Percentiles rank a stretch among this genome's conserved stretches.
phyloP scores from a whole-genome alignment of 1,140 invertebrate species.

The Sycobia sp. region DNA sequence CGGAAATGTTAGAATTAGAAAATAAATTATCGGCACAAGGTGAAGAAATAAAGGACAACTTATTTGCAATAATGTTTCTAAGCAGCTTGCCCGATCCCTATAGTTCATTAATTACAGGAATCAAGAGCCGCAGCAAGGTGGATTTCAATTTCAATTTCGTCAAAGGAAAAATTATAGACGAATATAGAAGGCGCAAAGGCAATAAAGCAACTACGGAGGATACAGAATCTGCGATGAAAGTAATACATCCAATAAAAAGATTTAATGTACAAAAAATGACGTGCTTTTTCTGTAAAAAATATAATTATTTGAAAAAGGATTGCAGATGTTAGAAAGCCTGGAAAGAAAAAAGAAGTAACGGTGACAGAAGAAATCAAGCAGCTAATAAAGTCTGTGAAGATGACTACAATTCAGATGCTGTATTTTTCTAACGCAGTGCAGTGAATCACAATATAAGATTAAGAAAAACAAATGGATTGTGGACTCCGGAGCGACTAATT shows the following conservation, averaged over 20 bases:
- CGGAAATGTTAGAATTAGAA: background rate
- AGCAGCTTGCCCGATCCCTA: background rate
- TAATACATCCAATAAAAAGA: background rate
- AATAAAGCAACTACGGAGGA: background rate
- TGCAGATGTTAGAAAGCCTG: background rate
- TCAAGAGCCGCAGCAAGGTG: background rate
- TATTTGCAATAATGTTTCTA: background rate
- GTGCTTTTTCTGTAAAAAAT: slow-evolving; percentile 11
- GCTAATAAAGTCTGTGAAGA: too few relatives aligned
- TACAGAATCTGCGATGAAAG: background rate
- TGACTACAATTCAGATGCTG: too few relatives aligned
- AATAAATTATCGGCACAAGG: too few relatives aligned
- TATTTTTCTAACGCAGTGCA: too few relatives aligned
- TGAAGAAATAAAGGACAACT: too few relatives aligned
- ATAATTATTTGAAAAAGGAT: background rate
- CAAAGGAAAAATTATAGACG: background rate
- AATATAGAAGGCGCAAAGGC: background rate
- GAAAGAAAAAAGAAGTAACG: background rate
- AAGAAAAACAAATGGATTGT: slow-evolving; percentile 9
- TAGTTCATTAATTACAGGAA: too few relatives aligned
- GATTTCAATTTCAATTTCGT: background rate
- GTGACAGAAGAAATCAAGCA: too few relatives aligned
- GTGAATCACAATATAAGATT: background rate
- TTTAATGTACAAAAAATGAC: too few relatives aligned
- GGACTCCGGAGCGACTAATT: background rate